These are phyloP conservation scores for Liolophura sinensis DNA, from an alignment of 1,140 invertebrate genomes.

Conservation along the genomic window DNA sequence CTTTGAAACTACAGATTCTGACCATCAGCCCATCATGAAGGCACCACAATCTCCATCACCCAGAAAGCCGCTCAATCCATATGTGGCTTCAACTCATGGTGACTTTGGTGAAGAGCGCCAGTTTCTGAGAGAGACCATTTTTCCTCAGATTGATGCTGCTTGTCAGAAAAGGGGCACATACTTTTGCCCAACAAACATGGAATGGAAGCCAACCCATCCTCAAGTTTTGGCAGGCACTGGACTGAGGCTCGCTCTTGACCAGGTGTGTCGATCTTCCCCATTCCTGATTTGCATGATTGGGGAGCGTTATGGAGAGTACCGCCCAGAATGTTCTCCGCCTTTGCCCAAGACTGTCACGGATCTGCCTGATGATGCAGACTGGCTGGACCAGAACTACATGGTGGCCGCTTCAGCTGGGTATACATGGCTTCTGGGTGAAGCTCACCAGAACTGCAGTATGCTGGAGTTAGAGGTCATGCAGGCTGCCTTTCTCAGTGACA, in stretches of 20 bases:
- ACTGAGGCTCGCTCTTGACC: constrained; percentile 42
- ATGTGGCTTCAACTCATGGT: constrained; percentile 46
- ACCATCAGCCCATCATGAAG: no score
- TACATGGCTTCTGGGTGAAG: constrained; percentile 44
- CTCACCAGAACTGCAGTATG: constrained; percentile 42
- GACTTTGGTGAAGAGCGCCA: constrained; percentile 49
- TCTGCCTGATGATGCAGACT: constrained; percentile 29
- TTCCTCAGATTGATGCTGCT: constrained; percentile 38
- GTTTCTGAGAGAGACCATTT: constrained; percentile 36
- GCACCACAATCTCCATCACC: background rate
- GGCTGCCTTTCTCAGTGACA: constrained; percentile 43
- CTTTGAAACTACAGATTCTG: no score
- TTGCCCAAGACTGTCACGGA: constrained; percentile 23
- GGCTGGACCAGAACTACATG: constrained; percentile 47
- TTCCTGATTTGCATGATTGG: constrained; percentile 55
- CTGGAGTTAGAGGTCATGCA: constrained; percentile 55
- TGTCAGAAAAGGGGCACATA: constrained; percentile 38
- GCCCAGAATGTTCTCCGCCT: constrained; percentile 22
- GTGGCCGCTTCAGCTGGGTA: constrained; percentile 48
- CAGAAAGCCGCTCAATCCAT: constrained; percentile 44
- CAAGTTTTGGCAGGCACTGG: constrained; percentile 35
- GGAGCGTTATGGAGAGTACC: constrained; percentile 49
- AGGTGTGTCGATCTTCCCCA: constrained; percentile 41
- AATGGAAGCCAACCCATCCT: constrained; percentile 35
- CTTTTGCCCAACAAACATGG: constrained; percentile 45